These are phyloP conservation scores for Halictus rubicundus DNA, from an alignment of 1,140 invertebrate genomes.

Conservation along the genomic window DNA sequence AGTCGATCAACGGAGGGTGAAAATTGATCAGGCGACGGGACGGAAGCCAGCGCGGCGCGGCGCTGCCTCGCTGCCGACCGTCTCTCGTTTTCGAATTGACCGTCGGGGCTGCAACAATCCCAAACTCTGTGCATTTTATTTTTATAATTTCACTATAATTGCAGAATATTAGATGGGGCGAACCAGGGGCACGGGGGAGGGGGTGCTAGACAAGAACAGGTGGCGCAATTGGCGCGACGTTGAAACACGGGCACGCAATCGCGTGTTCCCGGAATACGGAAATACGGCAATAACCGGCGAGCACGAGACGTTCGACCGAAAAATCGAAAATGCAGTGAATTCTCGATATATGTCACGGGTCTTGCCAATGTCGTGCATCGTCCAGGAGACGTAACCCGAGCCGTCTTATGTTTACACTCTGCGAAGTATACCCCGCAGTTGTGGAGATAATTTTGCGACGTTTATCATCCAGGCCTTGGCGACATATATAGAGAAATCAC, in stretches of 20 bases:
- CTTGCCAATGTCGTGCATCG: too few species aligned
- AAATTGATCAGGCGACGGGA: constrained; percentile 27
- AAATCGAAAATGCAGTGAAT: constrained; percentile 12
- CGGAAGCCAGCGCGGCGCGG: not conserved
- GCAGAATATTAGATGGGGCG: not conserved
- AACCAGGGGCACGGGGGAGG: not conserved
- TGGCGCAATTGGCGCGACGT: constrained; percentile 13
- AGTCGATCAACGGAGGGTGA: constrained; percentile 26
- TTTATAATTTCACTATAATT: constrained; percentile 15
- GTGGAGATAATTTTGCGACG: too few species aligned
- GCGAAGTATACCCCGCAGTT: too few species aligned
- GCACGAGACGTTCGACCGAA: not conserved
- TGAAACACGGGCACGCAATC: not conserved
- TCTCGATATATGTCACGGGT: too few species aligned
- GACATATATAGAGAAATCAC: too few species aligned
- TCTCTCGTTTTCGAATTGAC: not conserved
- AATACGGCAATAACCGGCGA: not conserved
- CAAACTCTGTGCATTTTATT: constrained; percentile 22
- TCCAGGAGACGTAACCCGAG: too few species aligned
- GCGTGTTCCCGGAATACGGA: constrained; percentile 10
- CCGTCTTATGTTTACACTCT: too few species aligned
- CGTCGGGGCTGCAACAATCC: too few species aligned
- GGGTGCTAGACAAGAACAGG: constrained; percentile 4
- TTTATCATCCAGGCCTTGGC: too few species aligned
- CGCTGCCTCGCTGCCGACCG: not conserved